Evolutionary conservation across 2,113 vertebrate species (phyloP), one percentile per base, ranked within the genome.

Genomic region (Passer domesticus): DNA sequence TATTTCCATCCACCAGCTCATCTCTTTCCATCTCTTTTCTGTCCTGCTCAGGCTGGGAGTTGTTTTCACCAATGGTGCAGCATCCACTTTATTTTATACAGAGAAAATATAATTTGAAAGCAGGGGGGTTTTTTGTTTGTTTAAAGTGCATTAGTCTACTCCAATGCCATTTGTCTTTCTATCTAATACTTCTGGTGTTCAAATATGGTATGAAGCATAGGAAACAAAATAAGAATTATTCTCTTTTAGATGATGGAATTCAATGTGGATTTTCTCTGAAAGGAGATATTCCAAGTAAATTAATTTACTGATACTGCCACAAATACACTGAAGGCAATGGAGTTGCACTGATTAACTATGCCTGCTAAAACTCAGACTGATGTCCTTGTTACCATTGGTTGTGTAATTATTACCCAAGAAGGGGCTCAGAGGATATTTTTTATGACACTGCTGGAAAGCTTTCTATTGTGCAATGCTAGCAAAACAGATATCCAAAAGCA

Each of bases 321-420:
- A 79, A 76, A 83, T 44, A 73, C 23, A n/a, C 35, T 35, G 37
- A 60, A 90, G 63, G 89, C 67, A 80, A 10, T 60, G 49, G 35
- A 80, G 53, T 43, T 83, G 76, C 74, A 76, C 72, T 68, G 53
- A 64, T 90, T 76, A 86, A 56, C 41, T 44, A 1, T 47, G 55
- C 27, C 67, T 86, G 24, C 59, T 73, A 68, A 68, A 72, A 53
- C 72, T 64, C 74, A 43, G 47, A 67, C 18, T 70, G 52, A 85
- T 24, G 15, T 80, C 41, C 33, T 76, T 31, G 24, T 55, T 88
- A 52, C 62, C 37, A 35, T 8, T 73, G 52, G 4, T 28, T 64
- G 27, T 83, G 43, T 76, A 90, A 92, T 92, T 76, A 90, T 90
- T 95, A 86, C 63, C 68, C 49, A 85, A n/a, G 67, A 92, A 67